These are phyloP conservation scores for Drosophila tropicalis DNA, from an alignment of 1,140 invertebrate genomes.

Conservation along the genomic window DNA sequence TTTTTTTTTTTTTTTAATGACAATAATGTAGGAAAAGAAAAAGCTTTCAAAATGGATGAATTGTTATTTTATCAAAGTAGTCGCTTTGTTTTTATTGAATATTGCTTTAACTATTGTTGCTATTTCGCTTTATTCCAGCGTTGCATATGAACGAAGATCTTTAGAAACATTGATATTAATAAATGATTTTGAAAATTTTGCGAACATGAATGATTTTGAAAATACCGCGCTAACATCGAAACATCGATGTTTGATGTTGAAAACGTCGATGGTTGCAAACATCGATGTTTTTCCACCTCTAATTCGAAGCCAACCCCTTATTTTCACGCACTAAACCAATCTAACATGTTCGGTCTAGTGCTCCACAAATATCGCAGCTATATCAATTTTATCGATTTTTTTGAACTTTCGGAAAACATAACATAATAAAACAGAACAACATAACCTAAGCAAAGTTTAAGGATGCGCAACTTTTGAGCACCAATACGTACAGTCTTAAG, in stretches of 20 bases:
- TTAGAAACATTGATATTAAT: neutral
- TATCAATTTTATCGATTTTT: neutral
- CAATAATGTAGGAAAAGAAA: neutral
- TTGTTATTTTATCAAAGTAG: neutral
- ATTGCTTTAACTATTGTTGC: no score
- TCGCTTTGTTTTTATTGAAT: no score
- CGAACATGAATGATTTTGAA: neutral
- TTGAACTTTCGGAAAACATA: neutral
- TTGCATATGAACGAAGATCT: neutral
- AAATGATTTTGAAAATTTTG: neutral
- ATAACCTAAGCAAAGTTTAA: no score
- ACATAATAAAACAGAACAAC: no score
- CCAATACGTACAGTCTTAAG: no score
- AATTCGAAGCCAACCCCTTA: no score
- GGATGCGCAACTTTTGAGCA: no score
- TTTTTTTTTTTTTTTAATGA: constrained; percentile 1
- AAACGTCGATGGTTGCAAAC: neutral
- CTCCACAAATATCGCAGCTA: no score
- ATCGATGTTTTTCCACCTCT: neutral
- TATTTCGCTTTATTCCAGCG: no score
- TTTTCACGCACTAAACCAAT: no score
- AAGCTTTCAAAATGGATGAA: constrained; percentile 4
- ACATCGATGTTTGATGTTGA: neutral
- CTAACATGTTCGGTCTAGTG: no score
- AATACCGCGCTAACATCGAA: constrained; percentile 1